Conservation (phyloP, 2,113 vertebrate genomes). For the Gymnorhina tibicen region DNA sequence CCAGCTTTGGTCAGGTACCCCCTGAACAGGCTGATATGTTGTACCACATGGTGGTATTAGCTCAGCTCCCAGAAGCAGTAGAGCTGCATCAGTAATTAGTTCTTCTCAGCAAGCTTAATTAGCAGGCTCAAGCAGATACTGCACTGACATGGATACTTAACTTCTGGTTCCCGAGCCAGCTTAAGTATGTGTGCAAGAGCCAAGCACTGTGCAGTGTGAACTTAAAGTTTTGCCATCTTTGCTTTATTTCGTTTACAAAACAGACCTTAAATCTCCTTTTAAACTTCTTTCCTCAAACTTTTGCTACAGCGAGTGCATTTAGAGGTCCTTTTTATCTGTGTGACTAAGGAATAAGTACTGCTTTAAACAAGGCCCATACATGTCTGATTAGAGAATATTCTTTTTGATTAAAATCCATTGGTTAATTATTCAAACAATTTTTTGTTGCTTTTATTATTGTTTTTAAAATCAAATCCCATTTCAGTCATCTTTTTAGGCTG, state of each 20-base stretch:
- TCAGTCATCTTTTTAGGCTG: slow-evolving; percentile 60
- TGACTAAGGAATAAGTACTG: neutral
- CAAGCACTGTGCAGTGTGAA: neutral
- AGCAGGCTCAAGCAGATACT: slow-evolving; percentile 57
- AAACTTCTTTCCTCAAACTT: neutral
- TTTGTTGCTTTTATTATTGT: slow-evolving; percentile 66
- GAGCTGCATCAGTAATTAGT: slow-evolving; percentile 63
- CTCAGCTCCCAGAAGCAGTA: slow-evolving; percentile 38
- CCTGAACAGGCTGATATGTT: neutral
- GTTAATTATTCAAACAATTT: slow-evolving; percentile 70
- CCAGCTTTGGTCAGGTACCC: slow-evolving; percentile 20
- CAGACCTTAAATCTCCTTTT: slow-evolving; percentile 34
- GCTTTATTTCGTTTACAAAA: slow-evolving; percentile 52
- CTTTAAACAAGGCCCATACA: neutral
- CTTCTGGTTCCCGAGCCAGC: slow-evolving; percentile 37
- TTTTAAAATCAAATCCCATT: slow-evolving; percentile 57
- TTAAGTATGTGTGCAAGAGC: slow-evolving; percentile 43
- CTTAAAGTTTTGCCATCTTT: slow-evolving; percentile 39
- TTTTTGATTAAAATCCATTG: slow-evolving; percentile 53
- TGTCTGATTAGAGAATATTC: neutral
- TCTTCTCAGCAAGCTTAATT: slow-evolving; percentile 63
- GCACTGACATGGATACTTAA: slow-evolving; percentile 61
- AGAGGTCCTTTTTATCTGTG: neutral
- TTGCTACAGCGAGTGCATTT: neutral
- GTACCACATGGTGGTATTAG: slow-evolving; percentile 37